Evolutionary conservation across 2,113 vertebrate genomes (phyloP), one percentile per base, ranked within the genome.

Genomic region (Xenotilapia flavipinnis): DNA sequence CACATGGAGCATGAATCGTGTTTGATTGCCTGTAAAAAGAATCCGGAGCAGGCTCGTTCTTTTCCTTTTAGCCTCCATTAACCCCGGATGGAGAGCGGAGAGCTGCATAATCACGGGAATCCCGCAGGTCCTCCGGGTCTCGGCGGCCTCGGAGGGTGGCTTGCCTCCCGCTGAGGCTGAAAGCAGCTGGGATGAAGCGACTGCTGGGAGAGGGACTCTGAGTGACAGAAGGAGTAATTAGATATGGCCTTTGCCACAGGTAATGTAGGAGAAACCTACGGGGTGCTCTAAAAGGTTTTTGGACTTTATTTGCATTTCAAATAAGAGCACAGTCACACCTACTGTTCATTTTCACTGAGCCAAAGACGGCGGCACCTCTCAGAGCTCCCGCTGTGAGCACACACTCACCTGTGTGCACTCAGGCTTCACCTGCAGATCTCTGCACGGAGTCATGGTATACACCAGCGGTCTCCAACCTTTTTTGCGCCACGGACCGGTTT

Each of bases 201-300:
- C 49, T 26, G 87, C 81, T 81, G 15, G 33, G 23, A 75, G 81
- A 49, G 13, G 3, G 15, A 28, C 77, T 56, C 13, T 88, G 91
- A 92, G 53, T 91, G 93, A 94, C 89, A 91, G 75, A 21, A 54
- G 40, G 84, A 15, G 28, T 94, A 91, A 93, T 94, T 94, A 94
- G 92, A 93, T 90, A 47, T 70, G 82, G 53, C 80, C 90, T 83
- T 75, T 90, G 84, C 80, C 84, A 87, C 75, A 6, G 45, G 86
- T 80, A 51, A 85, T 85, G 86, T 65, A 79, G 17, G 62, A 86
- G 79, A 68, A 80, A 81, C 73, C 88, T 23, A 36, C 79, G 62
- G 88, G 81, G 81, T 90, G 47, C 56, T 42, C 23, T 65, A 45
- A 68, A 85, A 68, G 77, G 28, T 81, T 55, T 53, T 28, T 60